Conservation (phyloP, 1,140 invertebrate genomes). For the Aphaenogaster floridana region DNA sequence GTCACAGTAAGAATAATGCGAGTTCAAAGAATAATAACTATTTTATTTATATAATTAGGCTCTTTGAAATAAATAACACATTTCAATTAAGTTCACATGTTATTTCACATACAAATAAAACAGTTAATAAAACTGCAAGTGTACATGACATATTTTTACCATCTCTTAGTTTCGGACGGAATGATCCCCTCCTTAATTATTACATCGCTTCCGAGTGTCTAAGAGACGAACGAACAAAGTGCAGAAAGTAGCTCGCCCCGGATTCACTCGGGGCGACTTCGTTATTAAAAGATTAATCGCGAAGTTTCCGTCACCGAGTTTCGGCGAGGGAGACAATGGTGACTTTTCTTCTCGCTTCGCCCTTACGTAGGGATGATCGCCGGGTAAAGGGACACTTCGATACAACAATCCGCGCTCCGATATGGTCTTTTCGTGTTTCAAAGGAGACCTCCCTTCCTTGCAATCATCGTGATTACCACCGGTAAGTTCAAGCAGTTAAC, state of each 20-base stretch:
- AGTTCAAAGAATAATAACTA: background rate
- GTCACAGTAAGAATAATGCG: background rate
- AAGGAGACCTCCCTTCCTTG: conserved; percentile 9
- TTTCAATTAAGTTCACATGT: background rate
- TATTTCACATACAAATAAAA: background rate
- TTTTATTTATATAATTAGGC: background rate
- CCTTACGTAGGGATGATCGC: background rate
- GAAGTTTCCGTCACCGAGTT: conserved; percentile 44
- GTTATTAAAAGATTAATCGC: conserved; percentile 62
- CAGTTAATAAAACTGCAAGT: background rate
- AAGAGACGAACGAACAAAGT: background rate
- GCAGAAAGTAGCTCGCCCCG: conserved; percentile 36
- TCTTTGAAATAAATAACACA: background rate
- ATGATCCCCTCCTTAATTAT: conserved; percentile 39
- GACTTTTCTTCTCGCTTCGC: background rate
- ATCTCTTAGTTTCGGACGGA: background rate
- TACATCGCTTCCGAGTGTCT: conserved; percentile 30
- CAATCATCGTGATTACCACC: conserved; percentile 63
- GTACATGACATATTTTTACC: background rate
- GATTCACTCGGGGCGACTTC: conserved; percentile 31
- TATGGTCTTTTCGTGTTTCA: conserved; percentile 48
- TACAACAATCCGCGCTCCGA: conserved; percentile 40
- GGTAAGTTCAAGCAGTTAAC: conserved; percentile 57
- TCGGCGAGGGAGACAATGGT: conserved; percentile 23
- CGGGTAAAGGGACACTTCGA: conserved; percentile 32